Evolutionary conservation across 2,797 vertebrate species (phyloP).

Genomic region (Microctenopoma steveboyesi): DNA sequence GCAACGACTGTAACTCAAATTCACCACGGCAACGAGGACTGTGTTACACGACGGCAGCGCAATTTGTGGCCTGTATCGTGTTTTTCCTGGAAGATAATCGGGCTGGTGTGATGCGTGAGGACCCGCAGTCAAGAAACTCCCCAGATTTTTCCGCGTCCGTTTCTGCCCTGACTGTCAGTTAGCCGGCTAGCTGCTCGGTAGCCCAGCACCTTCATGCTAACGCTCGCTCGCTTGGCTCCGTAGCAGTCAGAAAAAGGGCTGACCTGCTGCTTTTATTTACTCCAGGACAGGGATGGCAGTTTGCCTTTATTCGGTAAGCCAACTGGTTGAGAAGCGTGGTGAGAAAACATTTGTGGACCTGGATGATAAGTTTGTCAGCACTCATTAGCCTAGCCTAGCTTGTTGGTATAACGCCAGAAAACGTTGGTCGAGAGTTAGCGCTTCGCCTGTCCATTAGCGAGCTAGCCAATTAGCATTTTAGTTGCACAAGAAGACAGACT

Average conservation of each 20-base stretch:
- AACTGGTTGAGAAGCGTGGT: conserved; percentile 55
- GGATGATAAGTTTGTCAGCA: conserved; percentile 72
- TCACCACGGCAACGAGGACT: conserved; percentile 24
- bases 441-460: conserved; percentile 44
- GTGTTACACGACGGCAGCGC: conserved; percentile 32
- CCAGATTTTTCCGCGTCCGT: conserved; percentile 76
- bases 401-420: conserved; percentile 64
- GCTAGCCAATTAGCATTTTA: conserved; percentile 72
- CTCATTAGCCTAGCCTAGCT: conserved; percentile 63
- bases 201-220: conserved; percentile 57
- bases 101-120: conserved; percentile 67
- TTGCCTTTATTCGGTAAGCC: conserved; percentile 53
- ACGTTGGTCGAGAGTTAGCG: conserved; percentile 61
- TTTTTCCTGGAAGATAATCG: conserved; percentile 31
- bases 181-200: conserved; percentile 71
- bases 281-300: conserved; percentile 61
- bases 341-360: conserved; percentile 49
- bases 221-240: conserved; percentile 34
- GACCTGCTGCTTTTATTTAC: conserved; percentile 29
- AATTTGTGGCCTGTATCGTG: conserved; percentile 17
- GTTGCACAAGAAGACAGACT: conserved; percentile 56
- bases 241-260: conserved; percentile 20
- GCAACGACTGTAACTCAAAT: conserved; percentile 39
- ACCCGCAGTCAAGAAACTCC: conserved; percentile 74
- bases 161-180: conserved; percentile 72